These are phyloP conservation scores for Drosophila navojoa DNA, from an alignment of 1,140 invertebrate species.

Conservation along the genomic window DNA sequence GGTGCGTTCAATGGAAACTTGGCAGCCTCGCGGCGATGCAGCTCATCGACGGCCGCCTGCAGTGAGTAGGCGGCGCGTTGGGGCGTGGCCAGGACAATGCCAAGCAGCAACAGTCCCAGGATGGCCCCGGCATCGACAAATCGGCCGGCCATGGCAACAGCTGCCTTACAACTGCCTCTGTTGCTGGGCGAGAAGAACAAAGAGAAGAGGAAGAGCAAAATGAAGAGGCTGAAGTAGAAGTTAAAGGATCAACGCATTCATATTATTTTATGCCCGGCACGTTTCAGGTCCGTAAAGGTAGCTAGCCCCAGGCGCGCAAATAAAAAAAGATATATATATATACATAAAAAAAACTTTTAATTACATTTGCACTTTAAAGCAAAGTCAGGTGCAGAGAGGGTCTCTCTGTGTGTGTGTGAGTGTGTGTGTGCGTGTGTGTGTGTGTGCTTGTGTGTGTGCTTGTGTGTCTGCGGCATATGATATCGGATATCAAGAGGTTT, in stretches of 20 bases:
- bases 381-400: background rate
- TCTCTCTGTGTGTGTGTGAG: background rate
- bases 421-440: background rate
- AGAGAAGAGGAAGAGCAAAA: background rate
- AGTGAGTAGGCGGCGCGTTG: constrained; percentile 75
- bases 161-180: constrained; percentile 22
- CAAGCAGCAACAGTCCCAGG: constrained; percentile 17
- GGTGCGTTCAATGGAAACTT: constrained; percentile 78
- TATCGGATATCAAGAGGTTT: constrained; percentile 27
- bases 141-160: constrained; percentile 42
- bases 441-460: background rate
- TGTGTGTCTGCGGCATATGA: constrained; percentile 1
- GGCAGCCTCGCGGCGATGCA: constrained; percentile 77
- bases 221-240: constrained; percentile 12
- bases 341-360: constrained; percentile 60
- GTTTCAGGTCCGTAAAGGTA: constrained; percentile 38
- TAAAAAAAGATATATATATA: no score
- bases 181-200: background rate
- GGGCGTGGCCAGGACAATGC: constrained; percentile 45
- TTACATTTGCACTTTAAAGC: constrained; percentile 77
- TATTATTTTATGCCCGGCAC: constrained; percentile 61
- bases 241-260: constrained; percentile 46
- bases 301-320: background rate
- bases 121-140: constrained; percentile 32
- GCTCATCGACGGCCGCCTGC: constrained; percentile 79